Evolutionary conservation across 2,797 vertebrate genomes (phyloP), one percentile per base, ranked within the genome.

Genomic region (Cichlasoma orientale): DNA sequence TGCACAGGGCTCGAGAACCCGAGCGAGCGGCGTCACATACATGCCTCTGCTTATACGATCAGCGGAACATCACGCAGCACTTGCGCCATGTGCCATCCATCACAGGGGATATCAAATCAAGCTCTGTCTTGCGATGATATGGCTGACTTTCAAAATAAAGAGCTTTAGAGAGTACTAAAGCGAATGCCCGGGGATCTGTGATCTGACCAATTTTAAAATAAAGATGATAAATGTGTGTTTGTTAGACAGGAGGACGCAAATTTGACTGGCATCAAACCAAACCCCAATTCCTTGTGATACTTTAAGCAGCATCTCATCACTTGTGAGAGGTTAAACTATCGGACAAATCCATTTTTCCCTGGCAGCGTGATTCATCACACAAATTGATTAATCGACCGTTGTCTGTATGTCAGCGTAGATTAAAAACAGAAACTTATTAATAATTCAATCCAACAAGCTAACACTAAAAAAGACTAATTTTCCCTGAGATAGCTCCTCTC

Each of bases 371-470:
- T 92, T 84, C 78, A 89, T 93, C 90, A 91, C 31, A 3, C 50
- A 71, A 84, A 88, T 80, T 80, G 84, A 86, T 75, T 74, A 80
- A 92, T 91, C 77, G 78, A 86, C 77, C 59, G 31, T 73, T 52
- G 54, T 71, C 54, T 33, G 79, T 76, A 80, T 63, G 71, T 91
- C 80, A 54, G 61, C 27, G 9, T 75, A 86, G 91, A 91, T 93
- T 90, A 88, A 90, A 88, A 89, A 90, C 74, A 74, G 83, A 84
- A 87, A 78, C 56, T 54, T 82, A 89, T 92, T 88, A 89, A 93
- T 90, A 91, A 93, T 93, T 90, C 79, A 93, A 83, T 70, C 79
- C 73, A 74, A 74, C 54, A 74, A 44, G 53, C 73, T 44, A 66
- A 76, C 81, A 44, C 61, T 83, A 82, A 86, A 86, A 86, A 83